Base-by-base conservation (phyloP, 2,113 vertebrate species). In the Loxodonta africana region DNA sequence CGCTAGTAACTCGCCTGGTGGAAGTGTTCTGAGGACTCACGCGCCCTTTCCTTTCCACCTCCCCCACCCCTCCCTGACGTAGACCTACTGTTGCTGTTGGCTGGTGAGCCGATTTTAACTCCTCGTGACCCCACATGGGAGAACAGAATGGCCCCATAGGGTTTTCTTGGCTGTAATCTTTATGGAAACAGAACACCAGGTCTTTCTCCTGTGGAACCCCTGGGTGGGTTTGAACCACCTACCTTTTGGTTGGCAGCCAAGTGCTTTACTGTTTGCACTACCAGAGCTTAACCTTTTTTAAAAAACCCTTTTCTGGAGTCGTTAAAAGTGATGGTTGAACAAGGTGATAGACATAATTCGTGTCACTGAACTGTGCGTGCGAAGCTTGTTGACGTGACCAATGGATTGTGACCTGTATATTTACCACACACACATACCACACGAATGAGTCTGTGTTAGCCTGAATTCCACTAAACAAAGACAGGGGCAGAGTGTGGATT, bases 21-120 rank as follows among this genome's bases (percentile, higher is more conserved):
- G 20, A 30, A 37, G 12, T 46, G 41, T 23, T 14, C 41, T 4
- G 18, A 85, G 60, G 18, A 23, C 1, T 44, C 81, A 57, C 15
- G 5, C 17, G 10, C 21, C 44, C 0, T 0, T 37, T 37, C 5
- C 0, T 67, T 28, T 3, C 83, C 15, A 4, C 46, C 7, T 0
- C 41, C 15, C 0, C 0, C 0, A 12, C 51, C 65, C 23, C 62
- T 51, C 51, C 89, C 14, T 30, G 37, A 51, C 10, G 48, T 11
- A 14, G 30, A 26, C 37, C 78, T 15, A 44, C 53, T 57, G 53
- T 57, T 8, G 53, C 53, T 57, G 53, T 15, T 15, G 53, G 11
- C 53, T 48, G 48, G 7, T 6, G 48, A 6, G 48, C 48, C 10
- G 48, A 48, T 48, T 48, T 48, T 10, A 48, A 48, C 48, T 48